Base-by-base conservation (phyloP, 2,888 invertebrate species). In the Leptura quadrifasciata region DNA sequence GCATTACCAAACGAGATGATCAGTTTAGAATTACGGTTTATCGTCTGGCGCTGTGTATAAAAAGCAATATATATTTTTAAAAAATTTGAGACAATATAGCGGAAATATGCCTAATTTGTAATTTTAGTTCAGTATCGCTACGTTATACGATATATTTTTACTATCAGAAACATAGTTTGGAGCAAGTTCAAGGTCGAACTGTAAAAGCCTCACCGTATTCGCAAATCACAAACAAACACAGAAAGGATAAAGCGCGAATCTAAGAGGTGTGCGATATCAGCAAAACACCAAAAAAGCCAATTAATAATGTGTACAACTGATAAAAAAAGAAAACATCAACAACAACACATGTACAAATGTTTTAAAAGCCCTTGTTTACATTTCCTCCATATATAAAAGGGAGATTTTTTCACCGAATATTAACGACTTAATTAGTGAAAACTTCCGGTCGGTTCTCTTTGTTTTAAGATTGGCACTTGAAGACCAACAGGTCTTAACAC, bases 401-500 rank as follows among this genome's bases (percentile, higher is more conserved):
- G 6, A n/a, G 1, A 15, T n/a, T n/a, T 47, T 47, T 47, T 47
- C n/a, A 47, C 47, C 47, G 47, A 47, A 47, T 15, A 47, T 47
- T 15, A 47, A 47, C 47, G 57, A 20, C 12, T 12, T 27, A 60
- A 60, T 60, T 27, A 27, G n/a, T 27, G 24, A 60, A 60, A 60
- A 27, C 21, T 27, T 21, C 17, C 60, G 60, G 60, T n/a, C 60
- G 24, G 60, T 27, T 27, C 24, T 55, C 69, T 69, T 69, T 69
- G 69, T 69, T 39, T 57, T 31, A 35, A 58, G 31, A 24, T 31
- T 21, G 47, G 47, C 12, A 39, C 57, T 55, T 35, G 55, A 69
- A 57, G 79, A 83, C 83, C 87, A 87, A 87, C 87, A 87, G 87
- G 86, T 87, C 84, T 77, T 77, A 76, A 80, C 81, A 80, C 83